Evolutionary conservation across 2,113 vertebrate genomes (phyloP).

Genomic region (Pelecanus crispus): DNA sequence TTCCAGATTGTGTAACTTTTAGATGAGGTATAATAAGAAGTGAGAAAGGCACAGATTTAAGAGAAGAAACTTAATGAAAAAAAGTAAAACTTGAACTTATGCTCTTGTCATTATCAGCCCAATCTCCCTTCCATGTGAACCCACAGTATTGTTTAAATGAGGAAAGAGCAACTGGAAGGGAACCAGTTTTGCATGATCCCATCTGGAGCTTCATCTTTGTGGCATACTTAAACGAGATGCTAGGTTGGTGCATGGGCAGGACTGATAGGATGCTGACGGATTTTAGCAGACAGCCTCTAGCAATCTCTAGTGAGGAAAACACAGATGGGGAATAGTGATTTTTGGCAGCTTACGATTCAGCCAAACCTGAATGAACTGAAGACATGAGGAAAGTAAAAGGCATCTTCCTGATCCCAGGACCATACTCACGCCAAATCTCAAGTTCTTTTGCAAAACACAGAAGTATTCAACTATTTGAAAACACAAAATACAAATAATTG

Average conservation of each 20-base stretch:
- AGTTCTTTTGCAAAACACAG: neutral
- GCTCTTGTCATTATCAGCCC: conserved; percentile 11
- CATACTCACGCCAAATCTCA: neutral
- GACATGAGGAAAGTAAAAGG: neutral
- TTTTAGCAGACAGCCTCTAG: conserved; percentile 42
- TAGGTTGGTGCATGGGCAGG: conserved; percentile 11
- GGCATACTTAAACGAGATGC: conserved; percentile 16
- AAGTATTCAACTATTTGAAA: neutral
- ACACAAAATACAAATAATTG: neutral
- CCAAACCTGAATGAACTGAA: neutral
- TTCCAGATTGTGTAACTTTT: conserved; percentile 17
- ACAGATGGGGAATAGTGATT: conserved; percentile 41
- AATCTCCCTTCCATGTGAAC: neutral
- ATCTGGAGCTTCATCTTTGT: conserved; percentile 43
- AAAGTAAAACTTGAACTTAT: neutral
- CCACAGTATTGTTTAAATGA: conserved; percentile 27
- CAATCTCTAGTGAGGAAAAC: conserved; percentile 13
- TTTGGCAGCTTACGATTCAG: conserved; percentile 20
- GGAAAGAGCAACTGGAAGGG: conserved; percentile 40
- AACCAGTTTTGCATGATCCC: conserved; percentile 45
- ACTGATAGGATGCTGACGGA: conserved; percentile 2
- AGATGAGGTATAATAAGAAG: conserved; percentile 6
- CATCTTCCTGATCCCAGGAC: neutral
- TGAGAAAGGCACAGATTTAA: conserved; percentile 21
- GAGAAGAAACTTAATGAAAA: neutral